These are phyloP conservation scores for Choloepus didactylus DNA, from an alignment of 2,797 vertebrate species.

Conservation along the genomic window DNA sequence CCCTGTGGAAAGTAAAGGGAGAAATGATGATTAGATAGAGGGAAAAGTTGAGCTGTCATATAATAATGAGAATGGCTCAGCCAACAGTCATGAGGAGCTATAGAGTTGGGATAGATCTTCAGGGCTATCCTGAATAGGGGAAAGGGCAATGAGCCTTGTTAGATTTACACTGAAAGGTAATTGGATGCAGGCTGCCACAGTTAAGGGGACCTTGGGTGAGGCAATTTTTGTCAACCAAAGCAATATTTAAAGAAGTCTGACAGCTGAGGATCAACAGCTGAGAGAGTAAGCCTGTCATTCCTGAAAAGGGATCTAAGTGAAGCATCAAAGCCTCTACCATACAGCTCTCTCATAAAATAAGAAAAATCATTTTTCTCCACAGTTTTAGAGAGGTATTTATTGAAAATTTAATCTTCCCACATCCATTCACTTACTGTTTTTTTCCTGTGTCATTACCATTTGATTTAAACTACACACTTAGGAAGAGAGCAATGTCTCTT, in stretches of 20 bases:
- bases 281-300: not conserved
- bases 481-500: not conserved
- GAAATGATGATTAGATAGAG: not conserved
- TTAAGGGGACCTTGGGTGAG: not conserved
- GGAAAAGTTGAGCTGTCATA: not conserved
- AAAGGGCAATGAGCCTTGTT: not conserved
- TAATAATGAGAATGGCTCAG: not conserved
- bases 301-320: not conserved
- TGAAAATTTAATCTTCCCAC: not conserved
- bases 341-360: not conserved
- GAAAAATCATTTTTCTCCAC: not conserved
- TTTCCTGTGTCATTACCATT: not conserved
- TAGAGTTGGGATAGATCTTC: not conserved
- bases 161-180: not conserved
- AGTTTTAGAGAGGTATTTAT: not conserved
- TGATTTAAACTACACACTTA: constrained; percentile 14
- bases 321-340: not conserved
- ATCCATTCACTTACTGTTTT: not conserved
- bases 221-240: not conserved
- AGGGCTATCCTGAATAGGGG: not conserved
- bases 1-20: not conserved
- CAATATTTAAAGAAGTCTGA: not conserved
- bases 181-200: not conserved
- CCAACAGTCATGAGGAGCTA: not conserved
- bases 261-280: not conserved